Conservation (phyloP, 2,113 vertebrate species). For the Chionomys nivalis region DNA sequence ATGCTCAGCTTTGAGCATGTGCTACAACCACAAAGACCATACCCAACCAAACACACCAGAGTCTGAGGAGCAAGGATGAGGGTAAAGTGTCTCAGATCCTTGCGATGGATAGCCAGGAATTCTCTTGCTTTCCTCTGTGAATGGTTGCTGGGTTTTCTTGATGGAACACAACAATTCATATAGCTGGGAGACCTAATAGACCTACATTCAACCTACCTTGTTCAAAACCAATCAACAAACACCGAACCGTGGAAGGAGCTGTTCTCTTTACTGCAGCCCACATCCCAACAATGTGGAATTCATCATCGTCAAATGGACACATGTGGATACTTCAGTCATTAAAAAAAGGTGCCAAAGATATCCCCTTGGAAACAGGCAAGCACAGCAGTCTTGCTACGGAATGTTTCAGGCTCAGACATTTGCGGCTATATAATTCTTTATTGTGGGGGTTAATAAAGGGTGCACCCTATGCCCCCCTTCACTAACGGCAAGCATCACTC, state of each 20-base stretch:
- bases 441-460: neutral
- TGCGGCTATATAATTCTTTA: neutral
- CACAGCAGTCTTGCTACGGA: neutral
- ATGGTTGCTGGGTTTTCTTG: neutral
- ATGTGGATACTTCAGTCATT: neutral
- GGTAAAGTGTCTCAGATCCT: neutral
- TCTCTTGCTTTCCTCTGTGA: conserved; percentile 1
- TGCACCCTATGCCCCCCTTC: neutral
- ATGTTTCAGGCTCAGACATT: neutral
- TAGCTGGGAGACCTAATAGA: too few species aligned
- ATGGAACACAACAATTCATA: neutral
- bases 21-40: neutral
- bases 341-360: neutral
- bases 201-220: neutral
- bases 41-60: neutral
- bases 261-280: neutral
- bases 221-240: neutral
- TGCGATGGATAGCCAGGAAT: neutral
- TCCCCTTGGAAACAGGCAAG: neutral
- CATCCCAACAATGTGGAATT: neutral
- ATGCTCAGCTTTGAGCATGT: neutral
- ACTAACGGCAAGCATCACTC: neutral
- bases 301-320: neutral
- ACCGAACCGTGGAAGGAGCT: neutral
- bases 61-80: neutral